These are phyloP conservation scores for Lysiphlebus fabarum DNA, from an alignment of 1,140 invertebrate species.

Conservation along the genomic window DNA sequence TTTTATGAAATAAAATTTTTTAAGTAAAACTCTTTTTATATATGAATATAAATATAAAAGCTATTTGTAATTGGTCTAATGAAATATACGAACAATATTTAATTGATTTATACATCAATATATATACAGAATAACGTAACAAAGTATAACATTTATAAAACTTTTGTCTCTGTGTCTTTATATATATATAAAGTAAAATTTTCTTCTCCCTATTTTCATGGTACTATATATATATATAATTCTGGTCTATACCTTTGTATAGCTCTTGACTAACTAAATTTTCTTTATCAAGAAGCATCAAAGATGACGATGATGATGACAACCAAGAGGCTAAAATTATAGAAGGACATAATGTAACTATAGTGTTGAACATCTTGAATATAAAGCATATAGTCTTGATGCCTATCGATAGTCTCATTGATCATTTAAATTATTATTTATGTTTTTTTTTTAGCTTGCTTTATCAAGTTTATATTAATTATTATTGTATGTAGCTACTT, in stretches of 20 bases:
- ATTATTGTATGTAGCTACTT: conserved; percentile 53
- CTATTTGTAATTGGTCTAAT: conserved; percentile 43
- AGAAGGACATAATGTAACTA: conserved; percentile 11
- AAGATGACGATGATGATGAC: conserved; percentile 35
- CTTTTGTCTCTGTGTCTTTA: too few species aligned
- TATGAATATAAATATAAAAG: conserved; percentile 17
- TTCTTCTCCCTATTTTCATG: neutral
- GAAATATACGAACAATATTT: conserved; percentile 32
- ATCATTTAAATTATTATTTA: conserved; percentile 32
- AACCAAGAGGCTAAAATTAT: conserved; percentile 17
- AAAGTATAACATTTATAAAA: too few species aligned
- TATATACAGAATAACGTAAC: too few species aligned
- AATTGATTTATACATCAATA: too few species aligned
- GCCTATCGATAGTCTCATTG: conserved; percentile 31
- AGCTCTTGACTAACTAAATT: conserved; percentile 55
- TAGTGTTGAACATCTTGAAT: neutral
- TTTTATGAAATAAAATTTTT: neutral
- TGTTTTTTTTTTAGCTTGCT: too few species aligned
- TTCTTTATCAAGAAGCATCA: conserved; percentile 54
- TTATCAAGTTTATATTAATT: too few species aligned
- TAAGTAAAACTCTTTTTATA: too few species aligned
- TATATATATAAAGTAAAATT: too few species aligned
- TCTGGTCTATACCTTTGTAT: conserved; percentile 33
- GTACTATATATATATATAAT: too few species aligned
- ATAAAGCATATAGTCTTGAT: conserved; percentile 10